These are phyloP conservation scores for Gadopsis bispinosus DNA, from an alignment of 2,797 vertebrate species.

Conservation along the genomic window DNA sequence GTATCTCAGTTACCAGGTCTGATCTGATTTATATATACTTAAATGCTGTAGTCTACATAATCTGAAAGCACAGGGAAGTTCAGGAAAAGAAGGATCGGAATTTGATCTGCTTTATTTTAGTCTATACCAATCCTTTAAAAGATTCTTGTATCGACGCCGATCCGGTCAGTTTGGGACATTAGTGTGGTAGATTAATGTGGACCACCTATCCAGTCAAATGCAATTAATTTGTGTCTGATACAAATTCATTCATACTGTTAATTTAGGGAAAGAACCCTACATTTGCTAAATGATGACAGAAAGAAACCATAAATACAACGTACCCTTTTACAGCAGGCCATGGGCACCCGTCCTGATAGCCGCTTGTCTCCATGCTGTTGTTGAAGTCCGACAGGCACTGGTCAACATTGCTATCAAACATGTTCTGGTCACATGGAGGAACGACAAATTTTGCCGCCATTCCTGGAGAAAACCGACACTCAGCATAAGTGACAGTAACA, in stretches of 20 bases:
- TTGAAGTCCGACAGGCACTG: conserved; percentile 76
- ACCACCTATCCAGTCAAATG: neutral
- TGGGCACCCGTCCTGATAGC: conserved; percentile 69
- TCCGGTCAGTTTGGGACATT: neutral
- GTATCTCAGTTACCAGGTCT: neutral
- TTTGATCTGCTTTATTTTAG: neutral
- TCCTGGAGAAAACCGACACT: conserved; percentile 50
- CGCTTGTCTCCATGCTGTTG: conserved; percentile 66
- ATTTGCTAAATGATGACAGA: neutral
- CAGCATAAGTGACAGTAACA: neutral
- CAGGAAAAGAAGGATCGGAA: too few relatives aligned
- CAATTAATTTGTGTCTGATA: neutral
- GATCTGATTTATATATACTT: neutral
- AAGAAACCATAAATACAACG: neutral
- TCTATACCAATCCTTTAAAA: neutral
- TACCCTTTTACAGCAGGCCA: conserved; percentile 80
- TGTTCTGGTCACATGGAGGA: conserved; percentile 63
- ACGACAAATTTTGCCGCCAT: neutral
- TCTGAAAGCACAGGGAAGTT: neutral
- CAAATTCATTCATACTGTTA: neutral
- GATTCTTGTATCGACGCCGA: too few relatives aligned
- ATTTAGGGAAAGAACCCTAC: neutral
- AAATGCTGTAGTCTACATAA: neutral
- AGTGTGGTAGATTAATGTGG: neutral
- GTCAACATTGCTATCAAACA: conserved; percentile 61